These are phyloP conservation scores for Cantharis flavilabris DNA, from an alignment of 2,888 invertebrate genomes.

Conservation along the genomic window DNA sequence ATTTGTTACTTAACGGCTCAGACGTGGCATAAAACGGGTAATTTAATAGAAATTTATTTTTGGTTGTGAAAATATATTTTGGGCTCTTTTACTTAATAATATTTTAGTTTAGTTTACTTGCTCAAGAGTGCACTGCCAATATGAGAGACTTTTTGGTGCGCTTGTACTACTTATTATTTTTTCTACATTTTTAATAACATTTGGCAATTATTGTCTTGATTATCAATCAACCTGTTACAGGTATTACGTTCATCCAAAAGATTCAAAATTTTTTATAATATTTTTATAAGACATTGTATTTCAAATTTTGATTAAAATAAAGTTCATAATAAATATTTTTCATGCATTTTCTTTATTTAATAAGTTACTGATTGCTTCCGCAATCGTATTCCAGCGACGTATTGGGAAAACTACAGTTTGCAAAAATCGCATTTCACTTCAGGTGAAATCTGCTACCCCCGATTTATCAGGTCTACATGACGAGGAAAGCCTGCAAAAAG, in stretches of 20 bases:
- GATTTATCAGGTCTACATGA: no score
- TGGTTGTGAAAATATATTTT: background rate
- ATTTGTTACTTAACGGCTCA: background rate
- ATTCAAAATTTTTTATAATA: background rate
- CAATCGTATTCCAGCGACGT: background rate
- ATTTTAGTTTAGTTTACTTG: background rate
- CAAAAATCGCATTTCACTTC: no score
- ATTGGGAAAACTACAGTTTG: no score
- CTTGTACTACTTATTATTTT: background rate
- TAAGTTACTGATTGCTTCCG: background rate
- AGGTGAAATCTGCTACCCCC: no score
- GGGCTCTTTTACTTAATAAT: background rate
- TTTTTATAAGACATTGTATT: background rate
- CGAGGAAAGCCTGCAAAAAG: no score
- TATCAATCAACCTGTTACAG: background rate
- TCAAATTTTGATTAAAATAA: background rate
- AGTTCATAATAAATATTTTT: background rate
- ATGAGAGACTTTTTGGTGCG: conserved; percentile 12
- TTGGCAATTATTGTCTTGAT: background rate
- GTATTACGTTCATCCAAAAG: background rate
- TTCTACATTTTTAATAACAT: background rate
- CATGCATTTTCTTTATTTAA: background rate
- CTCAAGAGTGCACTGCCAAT: conserved; percentile 8
- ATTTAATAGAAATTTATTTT: background rate
- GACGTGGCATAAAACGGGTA: background rate